Evolutionary conservation across 2,797 vertebrate genomes (phyloP).

Genomic region (Aulostomus chinensis): DNA sequence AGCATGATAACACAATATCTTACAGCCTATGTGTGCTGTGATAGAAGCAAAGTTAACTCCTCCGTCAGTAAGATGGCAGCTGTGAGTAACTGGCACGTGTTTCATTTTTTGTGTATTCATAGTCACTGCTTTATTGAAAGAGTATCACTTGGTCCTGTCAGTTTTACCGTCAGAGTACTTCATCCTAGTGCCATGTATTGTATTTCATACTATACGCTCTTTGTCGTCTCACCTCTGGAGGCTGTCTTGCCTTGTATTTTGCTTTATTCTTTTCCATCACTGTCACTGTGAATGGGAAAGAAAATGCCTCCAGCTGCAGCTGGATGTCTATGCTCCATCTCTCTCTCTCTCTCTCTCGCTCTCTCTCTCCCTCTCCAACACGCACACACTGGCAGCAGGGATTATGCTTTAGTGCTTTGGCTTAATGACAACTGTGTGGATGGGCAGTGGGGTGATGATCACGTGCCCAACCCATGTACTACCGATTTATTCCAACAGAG

Average conservation of each 20-base stretch:
- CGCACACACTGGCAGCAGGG: constrained; percentile 39
- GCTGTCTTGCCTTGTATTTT: constrained; percentile 5
- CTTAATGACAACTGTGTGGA: constrained; percentile 51
- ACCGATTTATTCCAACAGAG: constrained; percentile 73
- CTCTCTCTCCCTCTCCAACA: constrained; percentile 1
- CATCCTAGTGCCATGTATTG: too few species aligned
- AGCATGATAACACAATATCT: too few species aligned
- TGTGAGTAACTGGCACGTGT: too few species aligned
- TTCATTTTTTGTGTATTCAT: too few species aligned
- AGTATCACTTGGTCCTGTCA: too few species aligned
- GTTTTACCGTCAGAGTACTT: too few species aligned
- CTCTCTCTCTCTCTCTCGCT: background rate
- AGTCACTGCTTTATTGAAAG: too few species aligned
- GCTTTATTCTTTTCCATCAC: constrained; percentile 20
- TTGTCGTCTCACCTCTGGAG: too few species aligned
- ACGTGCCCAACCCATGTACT: constrained; percentile 63
- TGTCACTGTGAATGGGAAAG: constrained; percentile 21
- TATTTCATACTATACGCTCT: too few species aligned
- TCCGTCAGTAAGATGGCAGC: too few species aligned
- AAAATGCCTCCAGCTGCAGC: constrained; percentile 34
- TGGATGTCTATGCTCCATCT: constrained; percentile 19
- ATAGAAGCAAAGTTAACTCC: too few species aligned
- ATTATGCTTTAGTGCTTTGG: constrained; percentile 65
- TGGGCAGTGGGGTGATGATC: constrained; percentile 40
- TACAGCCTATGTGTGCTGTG: too few species aligned